Conservation (phyloP, 2,888 invertebrate genomes). For the Atethmia centrago region DNA sequence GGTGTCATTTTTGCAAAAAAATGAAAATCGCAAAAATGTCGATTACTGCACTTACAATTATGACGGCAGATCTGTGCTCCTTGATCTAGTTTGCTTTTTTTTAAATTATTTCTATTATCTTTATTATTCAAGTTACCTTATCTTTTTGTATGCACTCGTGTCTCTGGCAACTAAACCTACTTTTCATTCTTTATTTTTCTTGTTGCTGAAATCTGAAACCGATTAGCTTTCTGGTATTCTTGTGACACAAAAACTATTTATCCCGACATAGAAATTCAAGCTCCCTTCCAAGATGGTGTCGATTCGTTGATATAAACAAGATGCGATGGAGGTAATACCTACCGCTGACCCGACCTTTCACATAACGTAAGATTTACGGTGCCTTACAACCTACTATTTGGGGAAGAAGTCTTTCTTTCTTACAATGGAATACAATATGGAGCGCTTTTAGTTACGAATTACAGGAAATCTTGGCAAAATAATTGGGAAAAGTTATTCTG, state of each 20-base stretch:
- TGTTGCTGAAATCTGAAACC: neutral
- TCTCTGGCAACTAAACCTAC: no score
- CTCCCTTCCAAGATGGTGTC: slow-evolving; percentile 19
- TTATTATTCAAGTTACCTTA: no score
- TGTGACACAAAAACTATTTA: neutral
- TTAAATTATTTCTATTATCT: no score
- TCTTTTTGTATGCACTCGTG: no score
- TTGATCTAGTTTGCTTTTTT: no score
- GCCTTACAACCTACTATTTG: slow-evolving; percentile 10
- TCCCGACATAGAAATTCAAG: neutral
- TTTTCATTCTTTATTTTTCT: no score
- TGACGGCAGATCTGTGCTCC: no score
- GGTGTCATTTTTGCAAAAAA: no score
- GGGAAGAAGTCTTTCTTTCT: slow-evolving; percentile 30
- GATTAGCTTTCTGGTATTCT: neutral
- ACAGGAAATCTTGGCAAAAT: slow-evolving; percentile 17
- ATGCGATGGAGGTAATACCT: slow-evolving; percentile 18
- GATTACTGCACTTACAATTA: no score
- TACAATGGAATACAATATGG: slow-evolving; percentile 13
- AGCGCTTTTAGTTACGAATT: neutral
- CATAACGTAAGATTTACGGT: slow-evolving; percentile 56
- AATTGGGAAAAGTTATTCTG: slow-evolving; percentile 3
- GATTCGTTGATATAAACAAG: slow-evolving; percentile 30
- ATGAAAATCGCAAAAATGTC: no score
- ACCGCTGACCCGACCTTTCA: slow-evolving; percentile 39